Evolutionary conservation across 2,113 vertebrate genomes (phyloP), one percentile per base, ranked within the genome.

Genomic region (Talpa occidentalis): DNA sequence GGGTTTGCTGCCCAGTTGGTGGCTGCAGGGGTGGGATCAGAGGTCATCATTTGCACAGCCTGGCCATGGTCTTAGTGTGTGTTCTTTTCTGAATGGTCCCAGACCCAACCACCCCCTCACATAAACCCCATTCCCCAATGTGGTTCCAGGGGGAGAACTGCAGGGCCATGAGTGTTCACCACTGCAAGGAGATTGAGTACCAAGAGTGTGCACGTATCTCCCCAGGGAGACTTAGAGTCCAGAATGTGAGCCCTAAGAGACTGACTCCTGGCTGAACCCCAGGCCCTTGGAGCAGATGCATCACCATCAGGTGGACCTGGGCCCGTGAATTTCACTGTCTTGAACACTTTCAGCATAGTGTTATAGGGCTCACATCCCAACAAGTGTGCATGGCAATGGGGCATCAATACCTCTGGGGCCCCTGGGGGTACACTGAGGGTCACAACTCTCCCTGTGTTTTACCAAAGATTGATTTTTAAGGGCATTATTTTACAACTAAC

Each of bases 211-310:
- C 24, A 1, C 42, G 0, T 1, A 6, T 49, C 40, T 32, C 32
- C 62, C 40, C 0, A 0, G 6, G 3, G 40, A 42, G 12, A 49
- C 47, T 0, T 0, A 21, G 10, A 16, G 3, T 60, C 72, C 24
- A 9, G 56, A 54, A 14, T 24, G 15, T 30, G 22, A 59, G 56
- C 44, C n/a, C 56, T 60, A 54, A 42, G 49, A 37, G 62, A 14
- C 30, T 15, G 49, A 44, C 47, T 21, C 47, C n/a, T 17, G 24
- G 66, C 66, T 40, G 47, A 40, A 6, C 35, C 64, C 1, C 30
- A 35, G 80, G n/a, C 32, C 80, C 32, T 1, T 8, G 0, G 62
- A 24, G 21, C 44, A 10, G 81, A 6, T 32, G 1, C 7, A 44
- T 67, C 62, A 37, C 32, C 42, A 28, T 40, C 70, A 26, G 4